Evolutionary conservation across 37 sponge, comb jelly and placozoan species (phyloP).

Genomic region (Geodia barretti): DNA sequence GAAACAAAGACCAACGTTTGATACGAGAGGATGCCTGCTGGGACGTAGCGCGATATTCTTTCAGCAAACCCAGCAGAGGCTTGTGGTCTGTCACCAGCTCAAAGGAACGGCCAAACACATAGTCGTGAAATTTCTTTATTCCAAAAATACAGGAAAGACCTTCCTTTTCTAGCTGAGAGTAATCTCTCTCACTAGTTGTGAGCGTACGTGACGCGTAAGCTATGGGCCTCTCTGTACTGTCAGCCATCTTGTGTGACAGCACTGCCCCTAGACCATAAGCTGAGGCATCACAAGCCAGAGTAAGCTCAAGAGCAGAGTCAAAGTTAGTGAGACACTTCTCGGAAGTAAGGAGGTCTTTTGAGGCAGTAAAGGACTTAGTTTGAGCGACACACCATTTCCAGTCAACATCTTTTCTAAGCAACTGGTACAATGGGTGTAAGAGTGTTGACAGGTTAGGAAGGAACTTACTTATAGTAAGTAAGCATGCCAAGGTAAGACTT

Average conservation of each 20-base stretch:
- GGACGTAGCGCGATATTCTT: neutral
- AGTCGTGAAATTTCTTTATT: neutral
- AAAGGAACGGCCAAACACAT: constrained; percentile 21
- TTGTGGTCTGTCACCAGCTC: constrained; percentile 42
- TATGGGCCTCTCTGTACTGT: constrained; percentile 15
- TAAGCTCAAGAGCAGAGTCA: constrained; percentile 28
- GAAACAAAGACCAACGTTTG: constrained; percentile 18
- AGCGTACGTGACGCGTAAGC: constrained; percentile 18
- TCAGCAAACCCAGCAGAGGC: constrained; percentile 31
- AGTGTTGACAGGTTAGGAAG: constrained; percentile 29
- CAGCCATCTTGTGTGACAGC: constrained; percentile 15
- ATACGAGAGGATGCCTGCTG: constrained; percentile 24
- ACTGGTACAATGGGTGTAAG: constrained; percentile 18
- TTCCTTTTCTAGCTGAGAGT: constrained; percentile 20
- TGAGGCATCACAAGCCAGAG: constrained; percentile 30
- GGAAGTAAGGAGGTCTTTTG: constrained; percentile 31
- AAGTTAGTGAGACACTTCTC: constrained; percentile 27
- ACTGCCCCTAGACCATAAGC: constrained; percentile 36
- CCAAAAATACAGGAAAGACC: constrained; percentile 24
- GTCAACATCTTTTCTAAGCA: neutral
- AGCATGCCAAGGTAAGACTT: constrained; percentile 36
- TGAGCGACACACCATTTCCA: constrained; percentile 44
- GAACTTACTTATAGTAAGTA: constrained; percentile 28
- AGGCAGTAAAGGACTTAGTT: constrained; percentile 34
- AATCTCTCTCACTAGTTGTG: neutral